These are phyloP conservation scores for Notodonta ziczac DNA, from an alignment of 2,888 invertebrate species.

Conservation along the genomic window DNA sequence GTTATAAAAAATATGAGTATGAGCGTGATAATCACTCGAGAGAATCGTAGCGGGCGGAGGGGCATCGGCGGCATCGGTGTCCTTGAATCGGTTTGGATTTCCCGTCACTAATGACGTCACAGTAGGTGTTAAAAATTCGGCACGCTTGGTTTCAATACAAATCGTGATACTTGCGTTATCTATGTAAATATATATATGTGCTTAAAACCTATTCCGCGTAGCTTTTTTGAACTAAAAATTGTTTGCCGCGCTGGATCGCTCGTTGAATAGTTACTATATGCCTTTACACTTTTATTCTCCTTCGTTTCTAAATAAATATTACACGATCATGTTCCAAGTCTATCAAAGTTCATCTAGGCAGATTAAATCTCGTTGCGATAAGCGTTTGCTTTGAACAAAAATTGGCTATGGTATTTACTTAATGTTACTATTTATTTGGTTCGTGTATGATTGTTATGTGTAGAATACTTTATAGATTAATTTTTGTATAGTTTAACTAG, in stretches of 20 bases:
- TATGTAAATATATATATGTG: no score
- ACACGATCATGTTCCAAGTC: neutral
- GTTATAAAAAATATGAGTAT: no score
- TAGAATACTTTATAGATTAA: conserved; percentile 28
- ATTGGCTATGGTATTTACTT: conserved; percentile 37
- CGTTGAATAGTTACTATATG: neutral
- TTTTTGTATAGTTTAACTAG: conserved; percentile 13
- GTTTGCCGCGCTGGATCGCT: conserved; percentile 3
- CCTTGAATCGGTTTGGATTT: no score
- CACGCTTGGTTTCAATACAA: no score
- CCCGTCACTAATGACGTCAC: no score
- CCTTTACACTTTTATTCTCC: conserved; percentile 1
- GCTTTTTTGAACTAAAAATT: neutral
- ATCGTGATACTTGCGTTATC: no score
- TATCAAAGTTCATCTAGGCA: neutral
- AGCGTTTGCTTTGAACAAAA: conserved; percentile 32
- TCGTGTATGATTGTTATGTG: conserved; percentile 36
- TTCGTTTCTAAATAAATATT: neutral
- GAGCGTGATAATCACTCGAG: no score
- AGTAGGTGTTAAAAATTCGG: no score
- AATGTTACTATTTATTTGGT: conserved; percentile 40
- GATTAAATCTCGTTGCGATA: conserved; percentile 18
- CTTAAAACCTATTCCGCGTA: neutral
- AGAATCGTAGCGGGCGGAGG: no score
- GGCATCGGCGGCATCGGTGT: no score